Conservation (phyloP, 2,888 invertebrate genomes). For the Cheiracanthium punctorium region DNA sequence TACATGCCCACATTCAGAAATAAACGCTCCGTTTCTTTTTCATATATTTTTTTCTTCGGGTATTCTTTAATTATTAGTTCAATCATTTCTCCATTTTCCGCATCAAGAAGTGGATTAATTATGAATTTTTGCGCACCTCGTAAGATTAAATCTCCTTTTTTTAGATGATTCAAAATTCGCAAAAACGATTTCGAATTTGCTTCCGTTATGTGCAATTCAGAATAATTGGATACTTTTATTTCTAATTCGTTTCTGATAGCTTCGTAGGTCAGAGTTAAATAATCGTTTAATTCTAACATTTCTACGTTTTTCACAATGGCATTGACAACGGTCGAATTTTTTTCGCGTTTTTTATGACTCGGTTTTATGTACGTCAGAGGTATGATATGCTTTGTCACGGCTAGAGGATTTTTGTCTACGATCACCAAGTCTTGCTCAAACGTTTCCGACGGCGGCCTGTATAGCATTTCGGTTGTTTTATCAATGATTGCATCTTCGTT, state of each 20-base stretch:
- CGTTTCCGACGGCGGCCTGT: not conserved
- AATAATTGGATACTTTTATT: too few species aligned
- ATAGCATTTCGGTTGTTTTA: not conserved
- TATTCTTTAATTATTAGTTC: constrained; percentile 7
- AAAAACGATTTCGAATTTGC: not conserved
- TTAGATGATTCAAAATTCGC: not conserved
- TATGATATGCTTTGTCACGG: too few species aligned
- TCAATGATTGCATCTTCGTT: not conserved
- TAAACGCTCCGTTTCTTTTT: not conserved
- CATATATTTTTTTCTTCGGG: not conserved
- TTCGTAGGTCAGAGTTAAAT: constrained; percentile 10
- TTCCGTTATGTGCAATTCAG: too few species aligned
- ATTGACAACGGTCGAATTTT: not conserved
- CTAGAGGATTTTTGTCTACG: constrained; percentile 1
- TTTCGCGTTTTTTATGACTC: not conserved
- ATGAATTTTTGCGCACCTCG: not conserved
- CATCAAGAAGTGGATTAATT: not conserved
- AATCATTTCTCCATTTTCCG: not conserved
- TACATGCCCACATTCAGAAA: constrained; percentile 17
- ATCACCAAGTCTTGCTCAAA: not conserved
- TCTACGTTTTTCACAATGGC: not conserved
- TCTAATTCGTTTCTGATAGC: too few species aligned
- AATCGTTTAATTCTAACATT: not conserved
- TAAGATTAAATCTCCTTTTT: not conserved
- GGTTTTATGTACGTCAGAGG: too few species aligned